Evolutionary conservation across 2,888 invertebrate genomes (phyloP).

Genomic region (Drosophila testacea): DNA sequence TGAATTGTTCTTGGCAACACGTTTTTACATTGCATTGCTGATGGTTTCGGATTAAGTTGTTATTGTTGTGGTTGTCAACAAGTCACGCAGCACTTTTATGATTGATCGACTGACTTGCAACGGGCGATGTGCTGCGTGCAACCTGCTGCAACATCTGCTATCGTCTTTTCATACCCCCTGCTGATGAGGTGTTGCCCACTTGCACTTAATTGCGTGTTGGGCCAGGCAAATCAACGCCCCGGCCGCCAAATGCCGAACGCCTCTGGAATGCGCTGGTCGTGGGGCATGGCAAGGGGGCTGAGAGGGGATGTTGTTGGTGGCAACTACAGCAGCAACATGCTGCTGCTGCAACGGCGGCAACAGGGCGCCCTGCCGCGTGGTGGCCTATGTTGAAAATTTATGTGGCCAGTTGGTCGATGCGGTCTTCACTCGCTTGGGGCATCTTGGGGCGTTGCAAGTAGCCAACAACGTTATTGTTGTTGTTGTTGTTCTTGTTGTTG

Average conservation of each 20-base stretch:
- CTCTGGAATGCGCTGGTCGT: slow-evolving; percentile 30
- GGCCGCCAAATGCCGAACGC: slow-evolving; percentile 39
- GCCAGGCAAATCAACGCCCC: slow-evolving; percentile 71
- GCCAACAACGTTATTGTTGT: slow-evolving; percentile 36
- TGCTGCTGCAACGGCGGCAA: not conserved
- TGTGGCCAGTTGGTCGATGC: slow-evolving; percentile 69
- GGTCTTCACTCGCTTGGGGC: slow-evolving; percentile 44
- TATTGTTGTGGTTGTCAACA: slow-evolving; percentile 61
- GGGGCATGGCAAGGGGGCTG: not conserved
- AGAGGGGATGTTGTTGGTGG: not conserved
- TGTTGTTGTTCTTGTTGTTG: slow-evolving; percentile 30
- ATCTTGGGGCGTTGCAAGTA: slow-evolving; percentile 56
- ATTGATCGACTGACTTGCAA: slow-evolving; percentile 65
- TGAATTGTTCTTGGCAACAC: not conserved
- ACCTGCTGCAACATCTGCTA: slow-evolving; percentile 8
- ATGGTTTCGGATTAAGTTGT: slow-evolving; percentile 11
- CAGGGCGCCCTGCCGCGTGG: slow-evolving; percentile 54
- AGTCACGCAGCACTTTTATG: slow-evolving; percentile 56
- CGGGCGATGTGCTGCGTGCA: slow-evolving; percentile 2
- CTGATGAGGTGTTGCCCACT: slow-evolving; percentile 71
- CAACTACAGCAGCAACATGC: not conserved
- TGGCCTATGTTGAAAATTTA: slow-evolving; percentile 72
- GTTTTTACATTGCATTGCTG: not conserved
- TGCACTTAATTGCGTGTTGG: slow-evolving; percentile 76
- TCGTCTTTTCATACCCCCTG: slow-evolving; percentile 6